Evolutionary conservation across 2,888 invertebrate species (phyloP), one percentile per base, ranked within the genome.

Genomic region (Coecobrya sp.): DNA sequence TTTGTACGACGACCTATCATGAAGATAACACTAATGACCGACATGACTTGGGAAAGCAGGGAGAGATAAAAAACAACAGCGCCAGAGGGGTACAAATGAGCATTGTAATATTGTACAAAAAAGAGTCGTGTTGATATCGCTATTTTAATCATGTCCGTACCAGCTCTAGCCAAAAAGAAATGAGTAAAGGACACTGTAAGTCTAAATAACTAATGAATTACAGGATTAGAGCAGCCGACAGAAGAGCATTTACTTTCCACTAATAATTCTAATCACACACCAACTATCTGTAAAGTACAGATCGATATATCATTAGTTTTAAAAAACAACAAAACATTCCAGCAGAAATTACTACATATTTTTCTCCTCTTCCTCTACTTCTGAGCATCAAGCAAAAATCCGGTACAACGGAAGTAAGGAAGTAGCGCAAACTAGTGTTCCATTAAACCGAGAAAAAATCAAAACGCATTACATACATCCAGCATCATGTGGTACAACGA

Each of bases 1-100:
- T 16, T 49, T 49, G 45, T 76, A 22, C 49, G 45, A 85, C 49
- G 52, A 16, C 36, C 25, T 8, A 68, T 76, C 65, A 65, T 70
- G 65, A 30, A 68, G 85, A 85, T 85, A 85, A 62, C 68, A 25
- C 45, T 85, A 85, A 85, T 85, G 85, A 85, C 85, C 49, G 65
- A 45, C 62, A 85, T 7, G 45, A 22, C 42, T 25, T n/a, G 49
- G 22, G 13, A 76, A 76, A 49, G 19, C 76, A 49, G 13, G 19
- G 45, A 76, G 11, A 76, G 76, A 76, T 49, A 76, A 76, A 45
- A 76, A 76, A 76, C n/a, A 42, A 42, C 73, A 73, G 13, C 22
- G 19, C 10, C 45, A 19, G 42, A 73, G 42, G 36, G n/a, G 22
- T 42, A 42, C 42, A 30, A n/a, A 42, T 36, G 42, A 42, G 42